phyloP scores from a whole-genome alignment of 2,113 vertebrate species.

The Corydoras maculifer region DNA sequence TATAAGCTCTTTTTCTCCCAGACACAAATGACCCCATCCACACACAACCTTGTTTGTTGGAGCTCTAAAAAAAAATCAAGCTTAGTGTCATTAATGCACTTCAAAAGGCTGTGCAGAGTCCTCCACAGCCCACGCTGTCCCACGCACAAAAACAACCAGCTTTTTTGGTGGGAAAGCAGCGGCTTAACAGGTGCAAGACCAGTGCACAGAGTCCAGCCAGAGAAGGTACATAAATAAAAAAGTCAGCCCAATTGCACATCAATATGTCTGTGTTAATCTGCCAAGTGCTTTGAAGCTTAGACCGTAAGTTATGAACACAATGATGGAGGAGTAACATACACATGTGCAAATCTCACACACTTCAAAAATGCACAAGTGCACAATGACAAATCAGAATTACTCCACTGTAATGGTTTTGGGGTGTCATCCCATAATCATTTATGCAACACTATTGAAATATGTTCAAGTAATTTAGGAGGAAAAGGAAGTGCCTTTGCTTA shows the following conservation, averaged over 20 bases:
- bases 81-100: slow-evolving; percentile 30
- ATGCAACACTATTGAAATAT: too few species aligned
- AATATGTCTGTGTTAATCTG: slow-evolving; percentile 58
- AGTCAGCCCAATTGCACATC: slow-evolving; percentile 49
- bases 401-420: too few species aligned
- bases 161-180: slow-evolving; percentile 39
- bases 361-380: not conserved
- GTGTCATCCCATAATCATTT: too few species aligned
- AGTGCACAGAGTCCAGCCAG: slow-evolving; percentile 44
- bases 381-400: too few species aligned
- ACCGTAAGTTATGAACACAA: slow-evolving; percentile 53
- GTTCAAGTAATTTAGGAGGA: too few species aligned
- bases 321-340: slow-evolving; percentile 38
- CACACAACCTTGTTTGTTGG: slow-evolving; percentile 2
- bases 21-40: slow-evolving; percentile 25
- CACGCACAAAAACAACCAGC: slow-evolving; percentile 45
- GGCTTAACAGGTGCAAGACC: slow-evolving; percentile 61
- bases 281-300: slow-evolving; percentile 57
- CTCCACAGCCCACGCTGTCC: slow-evolving; percentile 31
- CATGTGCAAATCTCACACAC: slow-evolving; percentile 34
- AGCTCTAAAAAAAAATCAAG: slow-evolving; percentile 42
- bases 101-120: slow-evolving; percentile 43
- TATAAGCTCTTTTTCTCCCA: not conserved
- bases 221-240: slow-evolving; percentile 60
- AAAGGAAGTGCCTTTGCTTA: too few species aligned